phyloP scores from a whole-genome alignment of 2,888 invertebrate genomes.

The Orthosia gothica region DNA sequence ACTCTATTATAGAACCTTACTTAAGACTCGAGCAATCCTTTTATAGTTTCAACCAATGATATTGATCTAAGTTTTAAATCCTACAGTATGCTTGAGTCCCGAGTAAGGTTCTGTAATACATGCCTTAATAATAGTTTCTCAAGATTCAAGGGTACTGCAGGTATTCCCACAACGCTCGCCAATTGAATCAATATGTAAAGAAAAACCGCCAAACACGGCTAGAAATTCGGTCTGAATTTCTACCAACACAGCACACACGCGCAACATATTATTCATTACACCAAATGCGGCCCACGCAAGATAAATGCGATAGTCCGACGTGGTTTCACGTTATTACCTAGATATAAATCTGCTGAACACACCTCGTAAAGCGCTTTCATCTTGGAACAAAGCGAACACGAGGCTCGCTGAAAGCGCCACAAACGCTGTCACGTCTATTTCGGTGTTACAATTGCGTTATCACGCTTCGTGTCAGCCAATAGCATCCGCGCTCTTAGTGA shows the following conservation, averaged over 20 bases:
- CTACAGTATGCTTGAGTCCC: background rate
- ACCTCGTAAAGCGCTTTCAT: slow-evolving; percentile 56
- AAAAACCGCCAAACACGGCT: slow-evolving; percentile 20
- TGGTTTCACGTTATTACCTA: slow-evolving; percentile 55
- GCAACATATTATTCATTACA: slow-evolving; percentile 61
- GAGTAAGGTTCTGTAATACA: background rate
- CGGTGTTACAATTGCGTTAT: slow-evolving; percentile 56
- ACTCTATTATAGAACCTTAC: background rate
- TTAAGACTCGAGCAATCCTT: background rate
- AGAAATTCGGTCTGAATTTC: slow-evolving; percentile 25
- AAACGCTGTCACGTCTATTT: slow-evolving; percentile 62
- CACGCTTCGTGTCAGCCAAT: slow-evolving; percentile 40
- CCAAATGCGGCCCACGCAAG: slow-evolving; percentile 50
- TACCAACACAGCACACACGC: slow-evolving; percentile 23
- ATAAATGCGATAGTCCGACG: slow-evolving; percentile 58
- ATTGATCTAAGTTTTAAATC: background rate
- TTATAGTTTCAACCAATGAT: background rate
- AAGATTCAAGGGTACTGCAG: too few species aligned
- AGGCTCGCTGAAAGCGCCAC: slow-evolving; percentile 45
- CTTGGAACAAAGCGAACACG: slow-evolving; percentile 58
- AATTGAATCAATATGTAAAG: slow-evolving; percentile 43
- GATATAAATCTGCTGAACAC: slow-evolving; percentile 58
- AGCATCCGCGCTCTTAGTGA: slow-evolving; percentile 25
- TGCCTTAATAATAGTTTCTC: background rate
- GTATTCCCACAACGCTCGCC: background rate